Percentiles rank a stretch among this genome's conserved stretches.
Evolutionary conservation across 2,797 vertebrate genomes (phyloP).

Genomic region (Sciurus carolinensis): DNA sequence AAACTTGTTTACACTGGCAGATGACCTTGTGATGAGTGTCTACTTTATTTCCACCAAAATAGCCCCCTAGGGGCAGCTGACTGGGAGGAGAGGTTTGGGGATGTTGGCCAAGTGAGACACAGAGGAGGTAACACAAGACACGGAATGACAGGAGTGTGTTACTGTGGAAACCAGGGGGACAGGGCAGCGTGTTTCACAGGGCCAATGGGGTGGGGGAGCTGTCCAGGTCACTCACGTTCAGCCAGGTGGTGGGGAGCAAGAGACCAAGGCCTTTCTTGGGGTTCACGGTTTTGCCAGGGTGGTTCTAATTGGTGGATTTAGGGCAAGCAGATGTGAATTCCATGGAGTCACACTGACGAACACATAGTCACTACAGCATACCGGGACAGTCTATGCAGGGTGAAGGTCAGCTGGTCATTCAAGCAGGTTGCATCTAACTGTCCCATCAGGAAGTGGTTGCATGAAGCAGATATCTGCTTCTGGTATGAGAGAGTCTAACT

Average conservation of each 20-base stretch:
- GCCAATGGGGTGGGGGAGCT: not conserved
- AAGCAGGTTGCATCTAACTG: not conserved
- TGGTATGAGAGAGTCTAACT: not conserved
- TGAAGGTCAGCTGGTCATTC: not conserved
- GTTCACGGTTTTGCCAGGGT: not conserved
- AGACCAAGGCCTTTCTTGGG: not conserved
- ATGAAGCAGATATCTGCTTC: not conserved
- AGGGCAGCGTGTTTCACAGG: not conserved
- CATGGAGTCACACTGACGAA: not conserved
- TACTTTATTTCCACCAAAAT: not conserved
- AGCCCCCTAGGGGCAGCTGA: not conserved
- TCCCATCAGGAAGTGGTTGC: not conserved
- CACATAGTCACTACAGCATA: not conserved
- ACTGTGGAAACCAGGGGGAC: too few relatives aligned
- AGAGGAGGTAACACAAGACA: not conserved
- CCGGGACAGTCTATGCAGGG: not conserved
- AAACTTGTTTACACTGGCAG: not conserved
- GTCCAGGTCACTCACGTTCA: rapidly evolving
- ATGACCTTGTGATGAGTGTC: not conserved
- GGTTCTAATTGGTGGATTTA: not conserved
- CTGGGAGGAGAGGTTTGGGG: not conserved
- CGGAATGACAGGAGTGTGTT: not conserved
- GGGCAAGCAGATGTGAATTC: not conserved
- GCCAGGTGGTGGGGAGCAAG: not conserved
- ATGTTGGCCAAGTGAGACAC: not conserved